phyloP scores from a whole-genome alignment of 2,888 invertebrate species.

The Blomia tropicalis region DNA sequence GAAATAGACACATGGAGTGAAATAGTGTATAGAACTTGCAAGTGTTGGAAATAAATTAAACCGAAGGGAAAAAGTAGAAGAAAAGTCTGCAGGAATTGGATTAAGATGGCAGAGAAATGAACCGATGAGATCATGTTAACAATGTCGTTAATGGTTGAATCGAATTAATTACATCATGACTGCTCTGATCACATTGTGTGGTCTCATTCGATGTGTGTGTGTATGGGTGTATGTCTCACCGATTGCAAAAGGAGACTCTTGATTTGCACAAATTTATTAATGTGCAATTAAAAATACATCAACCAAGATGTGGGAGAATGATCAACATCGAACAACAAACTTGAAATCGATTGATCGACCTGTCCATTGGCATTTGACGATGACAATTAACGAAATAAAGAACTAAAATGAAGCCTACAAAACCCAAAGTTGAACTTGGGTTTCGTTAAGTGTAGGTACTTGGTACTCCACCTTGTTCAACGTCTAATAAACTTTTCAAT shows the following conservation, averaged over 20 bases:
- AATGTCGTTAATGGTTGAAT: constrained; percentile 1
- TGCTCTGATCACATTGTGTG: constrained; percentile 3
- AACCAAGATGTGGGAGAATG: neutral
- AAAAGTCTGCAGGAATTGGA: too few relatives aligned
- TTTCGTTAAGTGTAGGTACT: too few relatives aligned
- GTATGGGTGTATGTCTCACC: too few relatives aligned
- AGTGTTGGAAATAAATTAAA: too few relatives aligned
- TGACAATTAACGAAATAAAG: neutral
- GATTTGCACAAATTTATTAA: neutral
- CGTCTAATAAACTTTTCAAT: constrained; percentile 11
- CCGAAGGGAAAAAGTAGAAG: too few relatives aligned
- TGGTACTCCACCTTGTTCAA: too few relatives aligned
- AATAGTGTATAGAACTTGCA: too few relatives aligned
- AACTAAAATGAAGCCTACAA: neutral
- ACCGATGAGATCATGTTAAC: neutral
- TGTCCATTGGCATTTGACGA: neutral
- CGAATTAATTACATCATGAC: constrained; percentile 1
- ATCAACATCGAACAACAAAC: neutral
- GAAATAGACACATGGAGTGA: too few relatives aligned
- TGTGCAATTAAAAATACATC: neutral
- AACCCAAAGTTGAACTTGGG: too few relatives aligned
- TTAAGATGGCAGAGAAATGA: neutral
- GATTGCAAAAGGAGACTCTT: neutral
- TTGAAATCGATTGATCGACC: neutral
- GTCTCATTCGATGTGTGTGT: neutral